Conservation (phyloP, 2,797 vertebrate genomes). For the Simalia tracyae region DNA sequence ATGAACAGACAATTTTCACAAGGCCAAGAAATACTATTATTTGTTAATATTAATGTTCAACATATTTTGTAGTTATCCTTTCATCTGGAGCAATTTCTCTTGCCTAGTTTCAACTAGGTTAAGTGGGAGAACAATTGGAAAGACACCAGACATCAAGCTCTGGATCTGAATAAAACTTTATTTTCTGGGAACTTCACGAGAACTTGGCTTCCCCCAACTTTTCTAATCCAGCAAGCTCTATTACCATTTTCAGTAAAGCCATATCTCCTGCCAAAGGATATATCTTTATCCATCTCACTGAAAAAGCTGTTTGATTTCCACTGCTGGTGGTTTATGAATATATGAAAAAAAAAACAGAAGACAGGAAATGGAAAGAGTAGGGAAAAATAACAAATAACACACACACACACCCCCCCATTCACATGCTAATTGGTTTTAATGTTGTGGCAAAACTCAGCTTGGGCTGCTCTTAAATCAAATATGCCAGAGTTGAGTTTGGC, state of each 20-base stretch:
- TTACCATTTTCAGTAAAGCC: not conserved
- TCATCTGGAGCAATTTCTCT: too few species aligned
- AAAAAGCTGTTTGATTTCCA: not conserved
- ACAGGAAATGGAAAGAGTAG: accelerated
- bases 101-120: too few species aligned
- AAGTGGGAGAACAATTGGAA: too few species aligned
- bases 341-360: not conserved
- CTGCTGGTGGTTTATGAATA: not conserved
- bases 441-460: conserved; percentile 22
- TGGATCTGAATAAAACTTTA: too few species aligned
- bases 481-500: conserved; percentile 38
- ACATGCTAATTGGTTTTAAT: not conserved
- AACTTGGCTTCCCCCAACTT: not conserved
- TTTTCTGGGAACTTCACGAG: too few species aligned
- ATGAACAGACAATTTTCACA: too few species aligned
- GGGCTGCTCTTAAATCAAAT: conserved; percentile 59
- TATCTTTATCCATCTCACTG: not conserved
- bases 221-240: not conserved
- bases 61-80: too few species aligned
- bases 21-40: too few species aligned
- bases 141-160: too few species aligned
- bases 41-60: too few species aligned
- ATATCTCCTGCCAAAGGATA: not conserved
- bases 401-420: not conserved
- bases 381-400: not conserved